These are phyloP conservation scores for Xestia c-nigrum DNA, from an alignment of 2,888 invertebrate species.

Conservation along the genomic window DNA sequence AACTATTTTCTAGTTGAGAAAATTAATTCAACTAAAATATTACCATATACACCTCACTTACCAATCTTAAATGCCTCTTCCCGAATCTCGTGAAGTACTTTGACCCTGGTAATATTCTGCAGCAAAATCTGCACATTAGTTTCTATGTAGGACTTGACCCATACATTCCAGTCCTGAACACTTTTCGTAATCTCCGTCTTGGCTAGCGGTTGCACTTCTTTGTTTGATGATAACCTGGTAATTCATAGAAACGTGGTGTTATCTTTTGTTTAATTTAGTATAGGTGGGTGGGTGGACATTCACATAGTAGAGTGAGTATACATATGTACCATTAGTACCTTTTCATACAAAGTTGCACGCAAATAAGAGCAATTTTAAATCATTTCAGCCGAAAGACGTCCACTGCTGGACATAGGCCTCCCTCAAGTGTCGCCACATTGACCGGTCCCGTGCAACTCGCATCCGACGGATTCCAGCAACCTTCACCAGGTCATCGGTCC, in stretches of 20 bases:
- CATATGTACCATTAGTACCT: neutral
- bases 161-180: conserved; percentile 92
- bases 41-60: conserved; percentile 66
- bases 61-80: conserved; percentile 92
- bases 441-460: too few relatives aligned
- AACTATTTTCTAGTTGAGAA: neutral
- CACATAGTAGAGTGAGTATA: neutral
- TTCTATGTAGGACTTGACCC: conserved; percentile 90
- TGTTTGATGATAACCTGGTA: conserved; percentile 81
- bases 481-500: too few relatives aligned
- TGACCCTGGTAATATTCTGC: conserved; percentile 92
- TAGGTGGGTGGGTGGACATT: neutral
- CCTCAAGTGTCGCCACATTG: too few relatives aligned
- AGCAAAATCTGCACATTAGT: conserved; percentile 91
- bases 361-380: neutral
- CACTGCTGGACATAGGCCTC: too few relatives aligned
- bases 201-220: conserved; percentile 77
- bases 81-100: conserved; percentile 93
- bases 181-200: conserved; percentile 81
- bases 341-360: neutral
- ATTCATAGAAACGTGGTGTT: neutral
- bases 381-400: too few relatives aligned
- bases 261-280: neutral
- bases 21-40: neutral
- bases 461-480: too few relatives aligned